Conservation (phyloP, 1,140 invertebrate genomes). For the Propsilocerus akamusi region DNA sequence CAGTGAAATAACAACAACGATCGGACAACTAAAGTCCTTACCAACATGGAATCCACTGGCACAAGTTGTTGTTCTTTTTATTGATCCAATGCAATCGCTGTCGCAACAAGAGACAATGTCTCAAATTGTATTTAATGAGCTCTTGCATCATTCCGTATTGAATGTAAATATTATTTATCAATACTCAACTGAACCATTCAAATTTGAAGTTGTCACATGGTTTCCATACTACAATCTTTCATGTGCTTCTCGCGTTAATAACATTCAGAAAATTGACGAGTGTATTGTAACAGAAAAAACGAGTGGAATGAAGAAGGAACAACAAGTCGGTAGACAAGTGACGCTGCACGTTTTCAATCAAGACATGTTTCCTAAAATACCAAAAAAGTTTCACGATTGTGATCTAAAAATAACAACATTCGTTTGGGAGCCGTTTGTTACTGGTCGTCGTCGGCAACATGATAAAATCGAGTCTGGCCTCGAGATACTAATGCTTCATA, state of each 20-base stretch:
- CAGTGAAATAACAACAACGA: not conserved
- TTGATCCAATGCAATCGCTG: not conserved
- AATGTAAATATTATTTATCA: conserved; percentile 6
- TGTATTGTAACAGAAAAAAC: not conserved
- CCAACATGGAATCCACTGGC: conserved; percentile 7
- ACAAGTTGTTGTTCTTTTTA: conserved; percentile 5
- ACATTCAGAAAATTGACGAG: conserved; percentile 1
- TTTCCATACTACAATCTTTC: conserved; percentile 2
- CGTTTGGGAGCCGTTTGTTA: conserved; percentile 3
- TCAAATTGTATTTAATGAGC: not conserved
- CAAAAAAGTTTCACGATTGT: not conserved
- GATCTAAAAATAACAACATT: not conserved
- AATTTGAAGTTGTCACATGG: not conserved
- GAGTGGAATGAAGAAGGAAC: not conserved
- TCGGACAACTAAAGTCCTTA: not conserved
- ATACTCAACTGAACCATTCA: not conserved
- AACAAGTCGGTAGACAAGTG: not conserved
- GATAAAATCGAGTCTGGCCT: not conserved
- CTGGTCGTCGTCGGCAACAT: too few species aligned
- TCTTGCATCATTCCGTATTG: not conserved
- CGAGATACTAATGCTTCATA: conserved; percentile 1
- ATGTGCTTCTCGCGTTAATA: not conserved
- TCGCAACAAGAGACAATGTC: not conserved
- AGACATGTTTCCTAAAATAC: conserved; percentile 1
- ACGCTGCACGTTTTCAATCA: not conserved